Evolutionary conservation across 2,888 invertebrate species (phyloP).

Genomic region (Lapara coniferarum): DNA sequence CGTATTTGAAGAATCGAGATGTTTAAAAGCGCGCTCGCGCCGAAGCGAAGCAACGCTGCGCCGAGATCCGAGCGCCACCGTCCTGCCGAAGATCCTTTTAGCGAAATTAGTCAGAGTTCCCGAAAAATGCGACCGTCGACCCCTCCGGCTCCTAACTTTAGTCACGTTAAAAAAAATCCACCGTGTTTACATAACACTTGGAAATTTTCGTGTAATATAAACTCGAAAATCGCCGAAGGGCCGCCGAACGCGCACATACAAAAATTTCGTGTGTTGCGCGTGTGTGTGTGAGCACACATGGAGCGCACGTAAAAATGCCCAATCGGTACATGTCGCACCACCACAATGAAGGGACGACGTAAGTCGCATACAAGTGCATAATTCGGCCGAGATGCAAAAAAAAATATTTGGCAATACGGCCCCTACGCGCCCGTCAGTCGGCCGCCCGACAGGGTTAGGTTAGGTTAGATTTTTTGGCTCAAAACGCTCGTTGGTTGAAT

Average conservation of each 20-base stretch:
- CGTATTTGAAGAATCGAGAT: constrained; percentile 19
- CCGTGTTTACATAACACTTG: constrained; percentile 80
- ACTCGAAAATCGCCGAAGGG: constrained; percentile 66
- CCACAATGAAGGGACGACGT: constrained; percentile 83
- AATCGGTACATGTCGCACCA: constrained; percentile 81
- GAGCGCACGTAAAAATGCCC: constrained; percentile 75
- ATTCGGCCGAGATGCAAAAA: constrained; percentile 84
- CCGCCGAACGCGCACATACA: constrained; percentile 68
- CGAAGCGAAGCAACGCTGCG: constrained; percentile 34
- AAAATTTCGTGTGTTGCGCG: constrained; percentile 65
- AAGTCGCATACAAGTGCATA: constrained; percentile 84
- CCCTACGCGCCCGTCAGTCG: constrained; percentile 83
- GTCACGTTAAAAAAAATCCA: constrained; percentile 66
- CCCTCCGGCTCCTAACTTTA: constrained; percentile 77
- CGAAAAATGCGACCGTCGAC: constrained; percentile 78
- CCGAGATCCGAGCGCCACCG: not conserved
- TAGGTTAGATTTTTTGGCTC: constrained; percentile 84
- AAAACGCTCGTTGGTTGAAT: constrained; percentile 78
- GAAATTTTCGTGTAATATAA: constrained; percentile 72
- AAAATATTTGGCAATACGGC: constrained; percentile 84
- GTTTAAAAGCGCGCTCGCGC: constrained; percentile 51
- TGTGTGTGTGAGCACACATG: constrained; percentile 78
- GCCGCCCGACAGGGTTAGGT: constrained; percentile 83
- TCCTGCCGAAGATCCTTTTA: constrained; percentile 63
- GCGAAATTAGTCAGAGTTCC: constrained; percentile 80